Conservation (phyloP, 2,113 vertebrate genomes). For the Chaetodon trifascialis region DNA sequence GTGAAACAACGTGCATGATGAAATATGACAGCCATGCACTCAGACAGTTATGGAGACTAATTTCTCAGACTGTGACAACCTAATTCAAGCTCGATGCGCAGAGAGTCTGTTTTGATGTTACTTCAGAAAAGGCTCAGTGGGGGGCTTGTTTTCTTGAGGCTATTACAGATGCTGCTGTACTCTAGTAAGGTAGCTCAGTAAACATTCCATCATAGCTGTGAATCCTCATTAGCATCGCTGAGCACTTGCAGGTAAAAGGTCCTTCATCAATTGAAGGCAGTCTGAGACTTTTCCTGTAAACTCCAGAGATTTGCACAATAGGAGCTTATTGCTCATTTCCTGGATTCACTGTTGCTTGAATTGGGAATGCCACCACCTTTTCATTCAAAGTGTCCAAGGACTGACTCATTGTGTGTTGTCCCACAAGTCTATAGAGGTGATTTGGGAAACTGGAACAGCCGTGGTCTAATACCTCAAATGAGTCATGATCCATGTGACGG, state of each 20-base stretch:
- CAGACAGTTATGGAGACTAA: slow-evolving; percentile 54
- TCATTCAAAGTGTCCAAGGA: slow-evolving; percentile 43
- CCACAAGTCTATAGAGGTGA: slow-evolving; percentile 39
- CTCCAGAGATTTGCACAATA: slow-evolving; percentile 62
- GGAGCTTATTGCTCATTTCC: slow-evolving; percentile 51
- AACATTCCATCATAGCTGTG: slow-evolving; percentile 37
- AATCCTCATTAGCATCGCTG: slow-evolving; percentile 51
- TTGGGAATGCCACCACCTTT: slow-evolving; percentile 53
- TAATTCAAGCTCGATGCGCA: slow-evolving; percentile 51
- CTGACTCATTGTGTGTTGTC: slow-evolving; percentile 67
- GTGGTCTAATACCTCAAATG: slow-evolving; percentile 54
- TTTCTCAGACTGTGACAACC: slow-evolving; percentile 59
- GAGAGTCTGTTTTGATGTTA: slow-evolving; percentile 55
- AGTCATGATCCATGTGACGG: slow-evolving; percentile 61
- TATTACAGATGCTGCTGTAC: slow-evolving; percentile 23
- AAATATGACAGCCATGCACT: slow-evolving; percentile 61
- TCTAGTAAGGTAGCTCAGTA: slow-evolving; percentile 27
- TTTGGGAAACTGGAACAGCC: slow-evolving; percentile 56
- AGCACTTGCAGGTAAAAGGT: slow-evolving; percentile 53
- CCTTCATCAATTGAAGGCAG: slow-evolving; percentile 19
- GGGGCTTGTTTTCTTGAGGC: slow-evolving; percentile 30
- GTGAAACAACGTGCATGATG: slow-evolving; percentile 44
- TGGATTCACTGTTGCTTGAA: slow-evolving; percentile 41
- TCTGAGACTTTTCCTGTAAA: slow-evolving; percentile 49
- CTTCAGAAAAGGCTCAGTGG: slow-evolving; percentile 35